These are phyloP conservation scores for Silvanus unidentatus DNA, from an alignment of 2,888 invertebrate genomes.

Conservation along the genomic window DNA sequence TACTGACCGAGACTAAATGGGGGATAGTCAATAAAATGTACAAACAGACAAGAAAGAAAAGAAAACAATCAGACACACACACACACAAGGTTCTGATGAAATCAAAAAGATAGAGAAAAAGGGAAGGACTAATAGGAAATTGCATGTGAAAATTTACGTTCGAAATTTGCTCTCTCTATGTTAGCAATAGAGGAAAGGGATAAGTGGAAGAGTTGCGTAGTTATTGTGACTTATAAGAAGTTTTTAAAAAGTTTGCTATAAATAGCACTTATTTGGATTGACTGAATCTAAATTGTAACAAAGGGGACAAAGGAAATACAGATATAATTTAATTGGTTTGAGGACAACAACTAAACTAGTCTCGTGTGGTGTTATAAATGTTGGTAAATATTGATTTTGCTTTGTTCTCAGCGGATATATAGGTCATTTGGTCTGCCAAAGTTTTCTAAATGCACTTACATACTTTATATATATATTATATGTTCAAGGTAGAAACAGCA, in stretches of 20 bases:
- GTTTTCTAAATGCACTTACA: conserved; percentile 4
- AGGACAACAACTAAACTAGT: not conserved
- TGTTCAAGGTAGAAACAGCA: conserved; percentile 19
- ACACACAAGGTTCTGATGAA: too few relatives aligned
- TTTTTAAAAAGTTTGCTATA: too few relatives aligned
- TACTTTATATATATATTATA: conserved; percentile 8
- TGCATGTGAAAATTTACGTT: too few relatives aligned
- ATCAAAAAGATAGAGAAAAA: too few relatives aligned
- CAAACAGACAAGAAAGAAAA: conserved; percentile 1
- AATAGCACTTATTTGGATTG: not conserved
- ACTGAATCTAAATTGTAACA: not conserved
- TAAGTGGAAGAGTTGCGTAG: too few relatives aligned
- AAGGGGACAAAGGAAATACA: not conserved
- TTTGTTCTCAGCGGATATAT: not conserved
- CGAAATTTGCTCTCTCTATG: too few relatives aligned
- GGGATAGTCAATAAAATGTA: conserved; percentile 4
- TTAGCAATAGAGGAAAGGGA: too few relatives aligned
- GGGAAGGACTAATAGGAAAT: too few relatives aligned
- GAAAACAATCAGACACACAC: too few relatives aligned
- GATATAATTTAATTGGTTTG: conserved; percentile 2
- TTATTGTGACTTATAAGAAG: too few relatives aligned
- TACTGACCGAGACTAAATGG: conserved; percentile 18
- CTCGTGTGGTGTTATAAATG: not conserved
- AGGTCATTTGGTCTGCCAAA: conserved; percentile 8
- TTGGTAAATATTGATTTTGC: conserved; percentile 1